These are phyloP conservation scores for Furcifer pardalis DNA, from an alignment of 2,797 vertebrate genomes.

Conservation along the genomic window DNA sequence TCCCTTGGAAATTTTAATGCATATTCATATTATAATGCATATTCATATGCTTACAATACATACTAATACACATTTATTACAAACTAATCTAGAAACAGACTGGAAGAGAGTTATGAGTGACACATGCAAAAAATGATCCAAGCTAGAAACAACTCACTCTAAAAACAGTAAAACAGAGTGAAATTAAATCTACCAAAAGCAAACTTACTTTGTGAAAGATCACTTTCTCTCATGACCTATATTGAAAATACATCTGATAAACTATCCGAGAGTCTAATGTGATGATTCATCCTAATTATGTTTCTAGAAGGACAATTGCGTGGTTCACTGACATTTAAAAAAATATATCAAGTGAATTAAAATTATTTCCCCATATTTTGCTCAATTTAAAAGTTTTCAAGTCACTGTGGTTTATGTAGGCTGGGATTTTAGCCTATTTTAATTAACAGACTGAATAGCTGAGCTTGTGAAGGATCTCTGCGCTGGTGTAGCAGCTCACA, in stretches of 20 bases:
- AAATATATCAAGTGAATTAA: not conserved
- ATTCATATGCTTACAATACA: not conserved
- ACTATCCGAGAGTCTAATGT: not conserved
- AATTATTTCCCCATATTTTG: not conserved
- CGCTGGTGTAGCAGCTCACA: slow-evolving; percentile 2
- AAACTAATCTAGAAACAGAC: not conserved
- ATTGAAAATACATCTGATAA: not conserved
- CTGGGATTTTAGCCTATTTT: slow-evolving; percentile 6
- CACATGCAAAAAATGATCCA: not conserved
- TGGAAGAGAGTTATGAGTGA: not conserved
- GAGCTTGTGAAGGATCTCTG: slow-evolving; percentile 5
- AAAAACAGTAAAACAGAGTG: not conserved
- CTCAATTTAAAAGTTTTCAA: slow-evolving; percentile 3
- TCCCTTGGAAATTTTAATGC: not conserved
- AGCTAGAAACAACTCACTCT: not conserved
- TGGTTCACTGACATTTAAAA: not conserved
- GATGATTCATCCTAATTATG: not conserved
- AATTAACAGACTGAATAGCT: slow-evolving; percentile 26
- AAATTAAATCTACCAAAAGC: not conserved
- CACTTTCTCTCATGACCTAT: not conserved
- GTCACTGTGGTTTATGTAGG: not conserved
- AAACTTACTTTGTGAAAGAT: not conserved
- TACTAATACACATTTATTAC: not conserved
- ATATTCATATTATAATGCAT: not conserved
- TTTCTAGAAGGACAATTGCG: not conserved